Base-by-base conservation (phyloP, 2,797 vertebrate genomes). In the Eulemur mongoz region DNA sequence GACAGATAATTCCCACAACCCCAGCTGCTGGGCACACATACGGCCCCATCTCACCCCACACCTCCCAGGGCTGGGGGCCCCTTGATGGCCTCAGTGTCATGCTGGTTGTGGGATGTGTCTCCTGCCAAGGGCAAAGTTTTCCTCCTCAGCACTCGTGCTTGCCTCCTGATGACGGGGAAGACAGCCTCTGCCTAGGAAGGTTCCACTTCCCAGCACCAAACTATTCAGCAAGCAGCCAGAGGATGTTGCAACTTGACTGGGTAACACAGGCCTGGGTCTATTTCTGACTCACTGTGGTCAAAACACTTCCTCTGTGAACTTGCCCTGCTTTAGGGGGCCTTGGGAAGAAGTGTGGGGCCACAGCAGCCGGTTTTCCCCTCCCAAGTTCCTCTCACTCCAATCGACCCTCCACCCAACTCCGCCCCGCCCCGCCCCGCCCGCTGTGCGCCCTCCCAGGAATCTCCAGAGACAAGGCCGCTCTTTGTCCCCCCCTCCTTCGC, bases 241-340 rank as follows among this genome's bases (percentile, higher is more conserved):
- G 91, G 94, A 91, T 80, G 81, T 96, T 90, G 92, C 40, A 12
- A 48, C 80, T 59, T 59, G 57, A 73, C 84, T n/a, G 57, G 54
- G 27, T 70, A 80, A 90, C 22, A 5, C 69, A 57, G 18, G 40
- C 2, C 61, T 32, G 23, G 30, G 72, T 50, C 59, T 92, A 76
- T 91, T 94, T 90, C 95, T 97, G 97, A 97, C 91, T 96, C 95
- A 93, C 93, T 97, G 96, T 70, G 97, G 97, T 97, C 83, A 75
- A 17, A 57, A 52, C 48, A 96, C 97, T 98, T 98, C 97, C 97
- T 70, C 86, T 67, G 89, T 32, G 80, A 69, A 70, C 75, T 23
- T 22, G 84, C 45, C 11, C 65, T 23, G 73, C 79, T 72, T 14
- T 27, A 35, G 63, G 1, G 91, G 45, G 70, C 69, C 45, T 25